Conservation (phyloP, 2,797 vertebrate genomes). For the Tadarida brasiliensis region DNA sequence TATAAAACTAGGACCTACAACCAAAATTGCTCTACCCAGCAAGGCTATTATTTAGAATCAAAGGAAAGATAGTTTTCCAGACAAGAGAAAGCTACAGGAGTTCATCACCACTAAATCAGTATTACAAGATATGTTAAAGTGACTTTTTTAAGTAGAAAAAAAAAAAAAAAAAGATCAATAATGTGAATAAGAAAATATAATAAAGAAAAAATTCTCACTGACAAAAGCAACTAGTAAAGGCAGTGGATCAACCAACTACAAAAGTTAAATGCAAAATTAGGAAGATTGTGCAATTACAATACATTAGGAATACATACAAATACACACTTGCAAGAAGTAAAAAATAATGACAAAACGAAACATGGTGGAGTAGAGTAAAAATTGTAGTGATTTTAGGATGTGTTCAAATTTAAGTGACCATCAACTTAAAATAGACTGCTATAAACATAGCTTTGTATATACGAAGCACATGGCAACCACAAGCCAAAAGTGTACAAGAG, state of each 20-base stretch:
- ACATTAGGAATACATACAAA: neutral
- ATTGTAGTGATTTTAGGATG: no score
- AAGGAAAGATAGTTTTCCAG: no score
- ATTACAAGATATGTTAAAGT: no score
- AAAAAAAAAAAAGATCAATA: no score
- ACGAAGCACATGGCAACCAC: neutral
- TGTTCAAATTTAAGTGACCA: no score
- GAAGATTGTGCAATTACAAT: neutral
- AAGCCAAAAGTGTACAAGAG: neutral
- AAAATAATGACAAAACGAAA: neutral
- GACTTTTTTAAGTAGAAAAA: no score
- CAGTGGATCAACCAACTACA: neutral
- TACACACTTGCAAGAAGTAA: neutral
- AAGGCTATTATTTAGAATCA: no score
- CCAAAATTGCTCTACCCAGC: no score
- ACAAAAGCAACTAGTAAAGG: neutral
- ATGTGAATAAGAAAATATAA: neutral
- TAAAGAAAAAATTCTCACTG: neutral
- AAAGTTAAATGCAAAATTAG: neutral
- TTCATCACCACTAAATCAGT: no score
- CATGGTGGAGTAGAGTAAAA: neutral
- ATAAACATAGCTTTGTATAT: neutral
- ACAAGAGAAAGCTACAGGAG: no score
- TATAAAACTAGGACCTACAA: no score
- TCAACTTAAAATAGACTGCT: neutral